Evolutionary conservation across 2,888 invertebrate genomes (phyloP).

Genomic region (Cataglyphis cursor): DNA sequence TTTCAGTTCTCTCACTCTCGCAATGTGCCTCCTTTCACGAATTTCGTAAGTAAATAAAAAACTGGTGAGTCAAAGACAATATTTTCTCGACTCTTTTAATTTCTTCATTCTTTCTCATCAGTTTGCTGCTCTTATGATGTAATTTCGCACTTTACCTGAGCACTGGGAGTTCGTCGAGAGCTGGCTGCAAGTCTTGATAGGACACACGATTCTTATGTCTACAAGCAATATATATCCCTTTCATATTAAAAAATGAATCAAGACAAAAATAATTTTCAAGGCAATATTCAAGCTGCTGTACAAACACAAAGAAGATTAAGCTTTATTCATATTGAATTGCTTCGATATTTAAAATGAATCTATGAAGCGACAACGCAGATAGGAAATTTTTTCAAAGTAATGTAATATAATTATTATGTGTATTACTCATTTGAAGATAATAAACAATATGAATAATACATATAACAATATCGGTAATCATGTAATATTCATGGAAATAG

Average conservation of each 20-base stretch:
- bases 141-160: conserved; percentile 89
- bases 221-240: conserved; percentile 86
- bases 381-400: neutral
- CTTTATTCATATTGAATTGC: conserved; percentile 24
- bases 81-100: conserved; percentile 32
- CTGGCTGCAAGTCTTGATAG: conserved; percentile 92
- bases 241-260: conserved; percentile 71
- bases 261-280: conserved; percentile 50
- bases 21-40: conserved; percentile 1
- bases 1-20: neutral
- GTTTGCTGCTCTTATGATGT: conserved; percentile 54
- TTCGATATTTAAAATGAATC: neutral
- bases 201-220: conserved; percentile 93
- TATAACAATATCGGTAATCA: conserved; percentile 1
- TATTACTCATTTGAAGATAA: neutral
- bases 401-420: neutral
- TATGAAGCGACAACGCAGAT: neutral
- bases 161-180: conserved; percentile 92
- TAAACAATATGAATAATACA: conserved; percentile 3
- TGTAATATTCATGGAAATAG: neutral
- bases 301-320: conserved; percentile 65
- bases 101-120: conserved; percentile 58
- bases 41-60: neutral
- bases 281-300: conserved; percentile 61
- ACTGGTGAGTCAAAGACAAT: conserved; percentile 2